Conservation (phyloP, 2,797 vertebrate species). For the Hippopotamyrus pictus region DNA sequence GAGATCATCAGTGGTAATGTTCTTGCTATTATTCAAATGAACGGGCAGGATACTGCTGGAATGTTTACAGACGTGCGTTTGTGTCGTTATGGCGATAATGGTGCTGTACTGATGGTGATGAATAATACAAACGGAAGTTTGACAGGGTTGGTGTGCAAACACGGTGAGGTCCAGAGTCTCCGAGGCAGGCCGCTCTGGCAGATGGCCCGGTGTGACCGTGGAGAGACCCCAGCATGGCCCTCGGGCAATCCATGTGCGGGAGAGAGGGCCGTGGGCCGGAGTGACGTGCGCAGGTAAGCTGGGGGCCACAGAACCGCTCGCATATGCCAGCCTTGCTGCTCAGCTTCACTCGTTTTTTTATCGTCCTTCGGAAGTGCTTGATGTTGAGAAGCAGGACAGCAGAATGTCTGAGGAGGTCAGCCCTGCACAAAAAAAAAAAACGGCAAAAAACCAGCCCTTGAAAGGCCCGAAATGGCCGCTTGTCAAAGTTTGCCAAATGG, state of each 20-base stretch:
- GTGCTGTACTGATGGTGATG: background rate
- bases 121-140: background rate
- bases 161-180: background rate
- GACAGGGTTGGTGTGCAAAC: background rate
- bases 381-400: background rate
- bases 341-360: background rate
- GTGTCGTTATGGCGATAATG: background rate
- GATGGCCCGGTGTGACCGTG: background rate
- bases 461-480: background rate
- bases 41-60: background rate
- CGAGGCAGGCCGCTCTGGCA: background rate
- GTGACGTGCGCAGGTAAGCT: background rate
- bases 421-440: background rate
- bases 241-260: background rate
- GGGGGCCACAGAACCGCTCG: background rate
- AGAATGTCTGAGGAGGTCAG: background rate
- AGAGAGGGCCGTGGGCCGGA: background rate
- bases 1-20: background rate
- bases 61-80: background rate
- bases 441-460: background rate
- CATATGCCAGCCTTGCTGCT: background rate
- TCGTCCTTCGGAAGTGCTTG: background rate
- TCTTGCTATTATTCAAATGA: background rate
- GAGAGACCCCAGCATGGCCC: background rate
- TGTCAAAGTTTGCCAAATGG: background rate